A percentile compares a stretch with the other conserved stretches of the same genome.
Evolutionary conservation across 2,797 vertebrate genomes (phyloP).

Genomic region (Lithobates sylvaticus): DNA sequence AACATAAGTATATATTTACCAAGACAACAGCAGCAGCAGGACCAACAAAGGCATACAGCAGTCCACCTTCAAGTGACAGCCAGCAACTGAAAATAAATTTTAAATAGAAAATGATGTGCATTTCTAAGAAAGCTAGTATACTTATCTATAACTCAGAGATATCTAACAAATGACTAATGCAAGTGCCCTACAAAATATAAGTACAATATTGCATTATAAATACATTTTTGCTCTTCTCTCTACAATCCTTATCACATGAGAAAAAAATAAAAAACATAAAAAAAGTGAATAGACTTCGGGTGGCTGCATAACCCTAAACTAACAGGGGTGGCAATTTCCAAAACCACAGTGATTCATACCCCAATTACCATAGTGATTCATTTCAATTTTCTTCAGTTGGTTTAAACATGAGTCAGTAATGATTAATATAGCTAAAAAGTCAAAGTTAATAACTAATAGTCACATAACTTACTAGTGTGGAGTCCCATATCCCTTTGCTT

Average conservation of each 20-base stretch:
- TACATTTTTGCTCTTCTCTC: too few species aligned
- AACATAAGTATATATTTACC: conserved; percentile 80
- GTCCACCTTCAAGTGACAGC: conserved; percentile 98
- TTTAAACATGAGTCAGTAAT: not conserved
- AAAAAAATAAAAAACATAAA: too few species aligned
- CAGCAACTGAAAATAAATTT: conserved; percentile 90
- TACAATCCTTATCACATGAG: too few species aligned
- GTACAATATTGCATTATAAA: too few species aligned
- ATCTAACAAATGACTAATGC: not conserved
- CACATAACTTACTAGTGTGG: conserved; percentile 91
- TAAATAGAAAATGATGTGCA: conserved; percentile 78
- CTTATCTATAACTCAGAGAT: not conserved
- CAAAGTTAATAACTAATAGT: not conserved
- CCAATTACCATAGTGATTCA: too few species aligned
- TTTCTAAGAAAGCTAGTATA: conserved; percentile 9
- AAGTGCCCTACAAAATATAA: not conserved
- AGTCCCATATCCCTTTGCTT: conserved; percentile 98
- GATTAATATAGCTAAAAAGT: not conserved
- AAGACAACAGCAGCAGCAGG: conserved; percentile 98
- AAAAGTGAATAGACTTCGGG: too few species aligned
- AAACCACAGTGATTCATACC: too few species aligned
- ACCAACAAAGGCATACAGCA: conserved; percentile 98
- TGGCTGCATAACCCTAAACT: too few species aligned
- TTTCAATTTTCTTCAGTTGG: too few species aligned
- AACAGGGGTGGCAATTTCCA: too few species aligned